Base-by-base conservation (phyloP, 2,888 invertebrate species). In the Eupithecia abbreviata region DNA sequence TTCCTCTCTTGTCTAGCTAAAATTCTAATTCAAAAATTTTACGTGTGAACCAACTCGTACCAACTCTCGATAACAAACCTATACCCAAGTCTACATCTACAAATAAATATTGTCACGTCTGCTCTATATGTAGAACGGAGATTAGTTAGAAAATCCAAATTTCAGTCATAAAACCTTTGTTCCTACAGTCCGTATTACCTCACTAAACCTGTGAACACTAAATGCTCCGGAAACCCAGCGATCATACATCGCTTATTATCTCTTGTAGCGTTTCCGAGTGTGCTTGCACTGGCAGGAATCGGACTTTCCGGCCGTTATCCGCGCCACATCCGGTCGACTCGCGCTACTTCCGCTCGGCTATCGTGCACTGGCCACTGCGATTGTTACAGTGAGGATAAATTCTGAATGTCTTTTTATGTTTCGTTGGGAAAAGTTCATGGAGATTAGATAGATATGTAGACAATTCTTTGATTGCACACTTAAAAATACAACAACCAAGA, bases 291-390 rank as follows among this genome's bases (percentile, higher is more conserved):
- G 79, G 80, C 73, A 87, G 88, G 85, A 87, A 86, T 86, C 90
- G 91, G 90, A 86, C 13, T 42, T 92, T 91, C 90, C 91, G 91
- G 90, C 82, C 90, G 92, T 91, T 91, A 93, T 92, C 91, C 90
- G 85, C 88, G 85, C 86, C 87, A 85, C 87, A 85, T 91, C 91
- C 91, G 90, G 88, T 85, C 79, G 72, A 80, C 79, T 75, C 88
- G 85, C 84, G 85, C 85, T 85, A 83, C 86, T 84, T 90, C 90
- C 90, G 90, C 84, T 76, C 79, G 70, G 83, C 83, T 77, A 78
- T 73, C 69, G 58, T 69, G 62, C 30, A 12, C 58, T 58, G 73
- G 73, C 72, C 70, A 81, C 80, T 79, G 80, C 84, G 81, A 83
- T 80, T 80, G 75, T 80, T 79, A 65, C 41, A 65, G 47, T 65